These are phyloP conservation scores for Willowsia nigromaculata DNA, from an alignment of 2,888 invertebrate genomes.

Conservation along the genomic window DNA sequence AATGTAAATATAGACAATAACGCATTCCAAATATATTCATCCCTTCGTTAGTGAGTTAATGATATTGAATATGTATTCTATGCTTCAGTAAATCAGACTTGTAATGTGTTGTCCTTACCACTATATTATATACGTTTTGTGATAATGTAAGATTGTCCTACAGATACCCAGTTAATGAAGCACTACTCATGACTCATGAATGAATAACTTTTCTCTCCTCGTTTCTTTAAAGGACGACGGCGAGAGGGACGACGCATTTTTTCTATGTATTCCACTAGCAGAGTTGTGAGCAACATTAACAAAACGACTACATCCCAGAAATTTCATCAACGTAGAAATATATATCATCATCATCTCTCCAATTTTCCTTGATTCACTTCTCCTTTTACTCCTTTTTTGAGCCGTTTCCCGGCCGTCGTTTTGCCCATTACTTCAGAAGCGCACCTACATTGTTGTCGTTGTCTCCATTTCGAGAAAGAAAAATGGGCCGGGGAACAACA, in stretches of 20 bases:
- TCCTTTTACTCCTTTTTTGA: not conserved
- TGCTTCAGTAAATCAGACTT: too few relatives aligned
- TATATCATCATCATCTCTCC: constrained; percentile 10
- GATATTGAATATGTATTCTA: too few relatives aligned
- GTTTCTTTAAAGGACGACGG: not conserved
- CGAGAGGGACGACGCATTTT: not conserved
- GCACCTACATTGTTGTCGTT: constrained; percentile 27
- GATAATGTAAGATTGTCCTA: not conserved
- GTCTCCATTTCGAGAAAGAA: constrained; percentile 52
- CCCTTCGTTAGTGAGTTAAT: too few relatives aligned
- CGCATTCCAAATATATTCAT: too few relatives aligned
- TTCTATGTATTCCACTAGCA: not conserved
- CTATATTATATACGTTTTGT: not conserved
- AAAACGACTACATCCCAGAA: not conserved
- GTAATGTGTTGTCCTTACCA: not conserved
- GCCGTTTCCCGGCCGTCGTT: not conserved
- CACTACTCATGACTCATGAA: not conserved
- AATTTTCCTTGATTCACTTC: constrained; percentile 33
- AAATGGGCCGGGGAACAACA: constrained; percentile 69
- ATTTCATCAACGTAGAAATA: not conserved
- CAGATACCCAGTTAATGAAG: not conserved
- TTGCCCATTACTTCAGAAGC: not conserved
- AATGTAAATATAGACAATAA: too few relatives aligned
- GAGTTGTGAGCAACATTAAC: not conserved
- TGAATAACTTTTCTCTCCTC: not conserved